These are phyloP conservation scores for Acheta domesticus DNA, from an alignment of 2,888 invertebrate genomes.

Conservation along the genomic window DNA sequence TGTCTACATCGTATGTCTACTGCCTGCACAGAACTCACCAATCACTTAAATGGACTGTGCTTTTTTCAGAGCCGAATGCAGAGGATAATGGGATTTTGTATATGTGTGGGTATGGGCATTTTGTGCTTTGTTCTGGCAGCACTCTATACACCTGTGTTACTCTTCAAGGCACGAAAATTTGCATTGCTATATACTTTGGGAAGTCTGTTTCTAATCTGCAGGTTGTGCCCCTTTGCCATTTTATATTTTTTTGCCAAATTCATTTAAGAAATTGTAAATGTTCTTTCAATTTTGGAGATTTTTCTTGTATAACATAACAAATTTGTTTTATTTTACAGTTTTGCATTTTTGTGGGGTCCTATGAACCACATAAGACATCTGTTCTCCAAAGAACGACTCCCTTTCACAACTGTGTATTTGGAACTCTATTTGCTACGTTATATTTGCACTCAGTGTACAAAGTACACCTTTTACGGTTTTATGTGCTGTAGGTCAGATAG, in stretches of 20 bases:
- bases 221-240: conserved; percentile 54
- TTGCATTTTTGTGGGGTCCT: conserved; percentile 94
- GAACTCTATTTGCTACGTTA: conserved; percentile 81
- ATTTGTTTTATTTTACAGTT: conserved; percentile 60
- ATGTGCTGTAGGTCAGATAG: conserved; percentile 80
- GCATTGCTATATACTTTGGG: conserved; percentile 90
- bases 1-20: too few species aligned
- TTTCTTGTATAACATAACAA: background rate
- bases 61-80: conserved; percentile 78
- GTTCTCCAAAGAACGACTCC: conserved; percentile 75
- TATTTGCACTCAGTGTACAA: conserved; percentile 84
- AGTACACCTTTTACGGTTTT: conserved; percentile 85
- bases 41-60: background rate
- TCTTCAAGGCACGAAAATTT: conserved; percentile 93
- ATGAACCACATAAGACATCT: conserved; percentile 82
- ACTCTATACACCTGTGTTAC: conserved; percentile 86
- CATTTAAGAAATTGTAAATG: background rate
- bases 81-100: conserved; percentile 83
- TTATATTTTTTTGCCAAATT: too few species aligned
- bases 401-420: conserved; percentile 78
- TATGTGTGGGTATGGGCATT: conserved; percentile 81
- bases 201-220: conserved; percentile 85
- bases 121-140: conserved; percentile 88
- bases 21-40: too few species aligned
- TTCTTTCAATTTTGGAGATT: background rate